Evolutionary conservation across 1,140 invertebrate genomes (phyloP).

Genomic region (Drosophila varians): DNA sequence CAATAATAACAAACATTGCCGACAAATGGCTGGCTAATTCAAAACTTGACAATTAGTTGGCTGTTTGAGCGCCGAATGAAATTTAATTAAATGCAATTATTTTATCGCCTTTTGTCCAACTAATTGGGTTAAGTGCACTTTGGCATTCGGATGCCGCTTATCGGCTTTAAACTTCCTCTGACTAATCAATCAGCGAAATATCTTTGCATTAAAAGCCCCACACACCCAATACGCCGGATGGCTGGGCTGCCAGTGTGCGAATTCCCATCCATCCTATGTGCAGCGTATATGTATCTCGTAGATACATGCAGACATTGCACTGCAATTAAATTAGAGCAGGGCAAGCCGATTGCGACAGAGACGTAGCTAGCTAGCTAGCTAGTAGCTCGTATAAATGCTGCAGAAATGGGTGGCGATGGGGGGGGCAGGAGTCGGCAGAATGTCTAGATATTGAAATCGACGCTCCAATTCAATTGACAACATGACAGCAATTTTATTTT

Average conservation of each 20-base stretch:
- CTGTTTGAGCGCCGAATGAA: conserved; percentile 37
- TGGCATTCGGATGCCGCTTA: conserved; percentile 38
- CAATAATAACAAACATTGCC: not conserved
- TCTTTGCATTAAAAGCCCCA: not conserved
- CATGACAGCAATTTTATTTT: conserved; percentile 47
- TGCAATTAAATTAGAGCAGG: conserved; percentile 41
- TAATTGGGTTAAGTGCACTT: conserved; percentile 76
- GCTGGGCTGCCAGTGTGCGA: too few relatives aligned
- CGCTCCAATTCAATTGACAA: conserved; percentile 60
- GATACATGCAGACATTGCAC: conserved; percentile 22
- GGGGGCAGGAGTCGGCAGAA: conserved; percentile 9
- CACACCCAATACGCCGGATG: not conserved
- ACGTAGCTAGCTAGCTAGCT: too few relatives aligned
- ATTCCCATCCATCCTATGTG: too few relatives aligned
- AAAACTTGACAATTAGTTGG: conserved; percentile 63
- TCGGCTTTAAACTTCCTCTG: conserved; percentile 51
- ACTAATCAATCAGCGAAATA: conserved; percentile 59
- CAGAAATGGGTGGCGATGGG: not conserved
- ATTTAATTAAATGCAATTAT: conserved; percentile 79
- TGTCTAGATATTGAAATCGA: conserved; percentile 34
- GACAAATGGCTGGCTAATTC: conserved; percentile 24
- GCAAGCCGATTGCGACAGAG: conserved; percentile 1
- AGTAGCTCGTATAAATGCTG: too few relatives aligned
- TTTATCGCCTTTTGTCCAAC: conserved; percentile 69
- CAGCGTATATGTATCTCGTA: conserved; percentile 2